Evolutionary conservation across 1,140 invertebrate species (phyloP).

Genomic region (Steinernema feltiae): DNA sequence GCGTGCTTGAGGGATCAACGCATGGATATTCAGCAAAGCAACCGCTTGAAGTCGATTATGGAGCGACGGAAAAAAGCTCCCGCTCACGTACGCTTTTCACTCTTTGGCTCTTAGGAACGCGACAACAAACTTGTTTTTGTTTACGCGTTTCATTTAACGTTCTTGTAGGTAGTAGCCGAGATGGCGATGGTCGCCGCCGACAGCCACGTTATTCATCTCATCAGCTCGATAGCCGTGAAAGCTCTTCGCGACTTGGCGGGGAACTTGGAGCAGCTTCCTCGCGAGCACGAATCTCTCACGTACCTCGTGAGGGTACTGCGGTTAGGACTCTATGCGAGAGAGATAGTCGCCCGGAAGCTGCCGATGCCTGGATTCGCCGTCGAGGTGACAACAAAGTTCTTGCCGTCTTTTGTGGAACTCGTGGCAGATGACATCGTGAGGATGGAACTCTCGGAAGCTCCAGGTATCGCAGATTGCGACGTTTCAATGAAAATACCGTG

Average conservation of each 20-base stretch:
- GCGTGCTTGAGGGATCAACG: constrained; percentile 93
- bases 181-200: background rate
- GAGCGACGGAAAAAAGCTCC: constrained; percentile 58
- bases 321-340: background rate
- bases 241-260: background rate
- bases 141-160: background rate
- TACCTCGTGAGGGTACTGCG: background rate
- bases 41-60: constrained; percentile 66
- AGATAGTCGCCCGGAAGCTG: background rate
- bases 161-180: background rate
- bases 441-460: background rate
- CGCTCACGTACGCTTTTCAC: background rate
- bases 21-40: constrained; percentile 85
- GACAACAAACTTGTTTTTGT: no score
- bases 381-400: background rate
- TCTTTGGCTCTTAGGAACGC: no score
- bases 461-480: background rate
- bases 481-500: no score
- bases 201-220: background rate
- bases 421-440: background rate
- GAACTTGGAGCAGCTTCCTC: background rate
- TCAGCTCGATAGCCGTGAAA: background rate
- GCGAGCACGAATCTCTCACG: background rate
- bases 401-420: background rate
- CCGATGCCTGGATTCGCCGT: background rate